Evolutionary conservation across 2,888 invertebrate genomes (phyloP).

Genomic region (Polydesmus complanatus): DNA sequence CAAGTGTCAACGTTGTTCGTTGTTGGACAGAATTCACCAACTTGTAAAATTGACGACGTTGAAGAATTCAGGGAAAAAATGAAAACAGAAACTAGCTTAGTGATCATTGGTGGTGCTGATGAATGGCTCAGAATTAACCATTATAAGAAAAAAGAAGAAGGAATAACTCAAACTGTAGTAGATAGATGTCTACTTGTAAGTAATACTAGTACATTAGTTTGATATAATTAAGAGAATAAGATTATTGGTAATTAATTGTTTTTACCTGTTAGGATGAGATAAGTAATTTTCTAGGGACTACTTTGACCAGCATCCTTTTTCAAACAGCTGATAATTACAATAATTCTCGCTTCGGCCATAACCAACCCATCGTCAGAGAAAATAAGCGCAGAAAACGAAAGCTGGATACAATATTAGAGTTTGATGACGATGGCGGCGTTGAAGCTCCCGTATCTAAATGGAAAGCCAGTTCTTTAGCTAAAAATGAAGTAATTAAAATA

Average conservation of each 20-base stretch:
- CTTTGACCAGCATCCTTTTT: conserved; percentile 1
- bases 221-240: background rate
- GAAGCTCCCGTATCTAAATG: background rate
- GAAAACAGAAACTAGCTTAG: conserved; percentile 57
- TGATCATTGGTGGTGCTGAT: conserved; percentile 67
- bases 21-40: conserved; percentile 54
- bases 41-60: conserved; percentile 52
- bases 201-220: background rate
- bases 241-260: background rate
- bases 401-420: background rate
- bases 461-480: background rate
- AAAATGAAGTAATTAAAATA: background rate
- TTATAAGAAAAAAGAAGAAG: conserved; percentile 53
- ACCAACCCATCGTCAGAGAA: background rate
- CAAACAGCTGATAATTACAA: background rate
- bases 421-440: background rate
- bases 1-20: conserved; percentile 62
- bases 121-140: conserved; percentile 55
- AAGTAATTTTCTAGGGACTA: conserved; percentile 19
- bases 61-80: conserved; percentile 61
- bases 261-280: conserved; percentile 19
- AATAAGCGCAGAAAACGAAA: background rate
- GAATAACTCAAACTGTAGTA: conserved; percentile 63
- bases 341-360: background rate
- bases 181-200: conserved; percentile 55